Percentiles rank a stretch among this genome's conserved stretches.
Conservation (phyloP, 2,797 vertebrate genomes). For the Poecilia gillii region DNA sequence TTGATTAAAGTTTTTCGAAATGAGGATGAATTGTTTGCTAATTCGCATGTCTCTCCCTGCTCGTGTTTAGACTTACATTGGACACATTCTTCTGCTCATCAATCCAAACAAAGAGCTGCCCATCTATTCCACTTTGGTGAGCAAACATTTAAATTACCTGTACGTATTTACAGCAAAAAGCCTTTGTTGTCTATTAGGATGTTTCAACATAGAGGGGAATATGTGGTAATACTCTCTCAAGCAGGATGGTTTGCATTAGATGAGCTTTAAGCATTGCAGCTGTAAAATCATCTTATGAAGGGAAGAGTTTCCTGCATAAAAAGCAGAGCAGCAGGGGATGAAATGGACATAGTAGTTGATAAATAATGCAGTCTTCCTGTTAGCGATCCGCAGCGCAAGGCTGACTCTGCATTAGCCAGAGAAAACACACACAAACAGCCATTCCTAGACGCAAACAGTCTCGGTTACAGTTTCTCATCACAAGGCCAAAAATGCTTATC, state of each 20-base stretch:
- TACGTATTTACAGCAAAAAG: not conserved
- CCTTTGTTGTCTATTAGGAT: not conserved
- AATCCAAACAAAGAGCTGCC: slow-evolving; percentile 97
- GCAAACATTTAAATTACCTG: slow-evolving; percentile 37
- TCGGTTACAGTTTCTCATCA: not conserved
- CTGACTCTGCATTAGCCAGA: slow-evolving; percentile 59
- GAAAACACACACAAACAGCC: slow-evolving; percentile 23
- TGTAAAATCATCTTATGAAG: slow-evolving; percentile 15
- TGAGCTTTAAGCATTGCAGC: not conserved
- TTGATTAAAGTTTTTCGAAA: not conserved
- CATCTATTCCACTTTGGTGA: slow-evolving; percentile 93
- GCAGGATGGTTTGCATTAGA: slow-evolving; percentile 1
- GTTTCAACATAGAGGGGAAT: not conserved
- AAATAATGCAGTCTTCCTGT: slow-evolving; percentile 83
- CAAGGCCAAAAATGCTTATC: not conserved
- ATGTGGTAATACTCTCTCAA: not conserved
- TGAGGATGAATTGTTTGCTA: not conserved
- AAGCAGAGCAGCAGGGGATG: slow-evolving; percentile 43
- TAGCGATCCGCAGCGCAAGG: slow-evolving; percentile 62
- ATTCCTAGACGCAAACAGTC: slow-evolving; percentile 13
- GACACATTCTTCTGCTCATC: slow-evolving; percentile 92
- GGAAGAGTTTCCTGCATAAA: slow-evolving; percentile 36
- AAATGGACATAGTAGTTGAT: slow-evolving; percentile 72
- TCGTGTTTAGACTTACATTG: slow-evolving; percentile 90
- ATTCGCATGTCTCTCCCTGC: slow-evolving; percentile 4